phyloP scores from a whole-genome alignment of 2,888 invertebrate genomes.

The Clitarchus hookeri region DNA sequence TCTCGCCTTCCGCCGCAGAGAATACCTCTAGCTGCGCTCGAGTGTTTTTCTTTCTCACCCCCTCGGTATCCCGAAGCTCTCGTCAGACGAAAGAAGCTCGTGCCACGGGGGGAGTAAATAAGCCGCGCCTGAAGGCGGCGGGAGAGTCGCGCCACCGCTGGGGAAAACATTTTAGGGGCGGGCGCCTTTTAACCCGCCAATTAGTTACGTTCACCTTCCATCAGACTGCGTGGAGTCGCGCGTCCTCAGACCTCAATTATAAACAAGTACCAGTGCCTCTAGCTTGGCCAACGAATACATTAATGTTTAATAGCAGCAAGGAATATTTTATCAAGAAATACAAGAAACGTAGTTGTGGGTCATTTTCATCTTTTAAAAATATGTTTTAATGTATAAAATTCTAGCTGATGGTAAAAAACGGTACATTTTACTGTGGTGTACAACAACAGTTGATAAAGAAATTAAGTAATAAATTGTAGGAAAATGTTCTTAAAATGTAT shows the following conservation, averaged over 20 bases:
- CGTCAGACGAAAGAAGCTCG: background rate
- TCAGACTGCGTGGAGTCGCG: background rate
- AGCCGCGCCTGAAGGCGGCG: background rate
- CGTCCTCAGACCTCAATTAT: background rate
- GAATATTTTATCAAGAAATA: too few species aligned
- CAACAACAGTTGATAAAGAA: too few species aligned
- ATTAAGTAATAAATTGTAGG: too few species aligned
- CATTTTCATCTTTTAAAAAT: too few species aligned
- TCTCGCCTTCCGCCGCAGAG: background rate
- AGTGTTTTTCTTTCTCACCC: background rate
- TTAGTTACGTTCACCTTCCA: background rate
- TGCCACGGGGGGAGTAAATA: background rate
- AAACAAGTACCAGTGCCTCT: background rate
- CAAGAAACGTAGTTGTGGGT: too few species aligned
- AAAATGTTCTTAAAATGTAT: too few species aligned
- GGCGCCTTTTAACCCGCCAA: background rate
- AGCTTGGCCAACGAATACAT: background rate
- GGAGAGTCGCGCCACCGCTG: background rate
- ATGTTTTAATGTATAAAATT: too few species aligned
- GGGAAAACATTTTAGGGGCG: background rate
- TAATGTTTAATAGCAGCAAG: background rate
- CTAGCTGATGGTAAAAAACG: too few species aligned
- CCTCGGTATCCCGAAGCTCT: background rate
- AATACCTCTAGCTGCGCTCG: background rate
- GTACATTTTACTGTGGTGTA: too few species aligned